phyloP scores from a whole-genome alignment of 2,888 invertebrate species.

The Schrankia costaestrigalis region DNA sequence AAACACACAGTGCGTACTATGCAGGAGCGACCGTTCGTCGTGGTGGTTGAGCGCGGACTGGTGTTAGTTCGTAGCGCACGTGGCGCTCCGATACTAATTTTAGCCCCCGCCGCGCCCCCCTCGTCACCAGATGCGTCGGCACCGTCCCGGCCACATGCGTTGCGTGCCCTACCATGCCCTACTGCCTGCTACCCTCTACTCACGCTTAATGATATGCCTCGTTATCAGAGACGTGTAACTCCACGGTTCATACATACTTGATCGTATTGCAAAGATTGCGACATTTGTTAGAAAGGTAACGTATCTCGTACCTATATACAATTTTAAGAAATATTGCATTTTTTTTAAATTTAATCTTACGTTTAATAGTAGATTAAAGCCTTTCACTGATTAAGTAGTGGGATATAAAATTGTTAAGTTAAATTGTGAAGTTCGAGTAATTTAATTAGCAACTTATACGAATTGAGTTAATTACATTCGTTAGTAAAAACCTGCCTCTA shows the following conservation, averaged over 20 bases:
- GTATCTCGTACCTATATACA: too few species aligned
- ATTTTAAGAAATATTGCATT: too few species aligned
- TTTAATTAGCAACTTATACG: too few species aligned
- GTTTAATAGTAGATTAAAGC: too few species aligned
- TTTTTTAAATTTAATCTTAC: too few species aligned
- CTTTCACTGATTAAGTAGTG: too few species aligned
- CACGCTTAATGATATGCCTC: conserved; percentile 70
- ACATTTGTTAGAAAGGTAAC: too few species aligned
- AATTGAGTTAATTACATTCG: too few species aligned
- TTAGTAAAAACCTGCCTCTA: too few species aligned
- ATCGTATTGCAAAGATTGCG: conserved; percentile 10
- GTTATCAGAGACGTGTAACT: conserved; percentile 59
- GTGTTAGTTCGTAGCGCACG: conserved; percentile 65
- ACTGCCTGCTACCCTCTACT: conserved; percentile 64
- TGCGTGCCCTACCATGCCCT: conserved; percentile 68
- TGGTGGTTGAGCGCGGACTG: conserved; percentile 73
- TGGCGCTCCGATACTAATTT: conserved; percentile 81
- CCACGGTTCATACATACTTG: conserved; percentile 20
- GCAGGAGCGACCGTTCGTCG: conserved; percentile 50
- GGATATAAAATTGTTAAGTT: too few species aligned
- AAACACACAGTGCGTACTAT: conserved; percentile 51
- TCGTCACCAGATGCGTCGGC: conserved; percentile 73
- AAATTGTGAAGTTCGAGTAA: too few species aligned
- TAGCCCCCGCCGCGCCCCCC: conserved; percentile 80
- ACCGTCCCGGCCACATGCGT: conserved; percentile 72